These are phyloP conservation scores for Erpobdella octoculata DNA, from an alignment of 2,888 invertebrate species.

Conservation along the genomic window DNA sequence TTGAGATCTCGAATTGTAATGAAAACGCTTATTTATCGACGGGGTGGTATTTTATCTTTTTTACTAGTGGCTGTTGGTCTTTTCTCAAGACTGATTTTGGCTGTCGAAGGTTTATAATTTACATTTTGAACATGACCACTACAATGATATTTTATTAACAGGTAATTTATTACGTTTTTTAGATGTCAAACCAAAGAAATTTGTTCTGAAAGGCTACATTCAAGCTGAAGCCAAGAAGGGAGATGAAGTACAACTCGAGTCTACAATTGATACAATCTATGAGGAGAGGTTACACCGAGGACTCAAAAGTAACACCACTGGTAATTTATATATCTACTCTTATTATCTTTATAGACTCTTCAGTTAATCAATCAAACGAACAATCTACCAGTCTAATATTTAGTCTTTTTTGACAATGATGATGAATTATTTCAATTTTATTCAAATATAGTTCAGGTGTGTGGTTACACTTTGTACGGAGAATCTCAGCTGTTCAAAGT, in stretches of 20 bases:
- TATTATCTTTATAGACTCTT: neutral
- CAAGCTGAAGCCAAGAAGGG: slow-evolving; percentile 1
- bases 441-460: neutral
- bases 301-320: neutral
- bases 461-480: slow-evolving; percentile 19
- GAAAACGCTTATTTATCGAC: too few relatives aligned
- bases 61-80: too few relatives aligned
- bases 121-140: too few relatives aligned
- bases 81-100: too few relatives aligned
- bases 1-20: too few relatives aligned
- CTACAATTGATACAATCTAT: neutral
- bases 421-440: neutral
- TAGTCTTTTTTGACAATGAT: neutral
- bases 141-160: too few relatives aligned
- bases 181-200: neutral
- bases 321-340: neutral
- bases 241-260: slow-evolving; percentile 13
- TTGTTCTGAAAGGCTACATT: slow-evolving; percentile 1
- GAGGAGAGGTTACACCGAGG: neutral
- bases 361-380: neutral
- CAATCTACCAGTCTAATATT: neutral
- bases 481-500: neutral
- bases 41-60: too few relatives aligned
- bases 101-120: too few relatives aligned
- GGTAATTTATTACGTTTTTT: too few relatives aligned